These are phyloP conservation scores for Psophia crepitans DNA, from an alignment of 2,113 vertebrate species.

Conservation along the genomic window DNA sequence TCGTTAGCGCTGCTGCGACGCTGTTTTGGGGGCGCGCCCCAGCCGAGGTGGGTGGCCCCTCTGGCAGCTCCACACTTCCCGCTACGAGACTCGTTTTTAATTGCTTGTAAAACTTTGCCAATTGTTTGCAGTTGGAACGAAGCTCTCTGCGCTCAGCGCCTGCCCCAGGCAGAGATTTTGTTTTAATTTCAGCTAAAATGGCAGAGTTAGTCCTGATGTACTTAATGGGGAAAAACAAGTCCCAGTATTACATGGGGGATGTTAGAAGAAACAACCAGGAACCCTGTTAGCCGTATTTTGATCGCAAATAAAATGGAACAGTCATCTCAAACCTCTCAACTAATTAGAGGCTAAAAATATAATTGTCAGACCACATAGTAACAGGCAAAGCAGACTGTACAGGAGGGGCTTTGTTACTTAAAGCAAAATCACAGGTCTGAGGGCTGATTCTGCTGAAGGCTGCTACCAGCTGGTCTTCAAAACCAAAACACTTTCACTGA, in stretches of 20 bases:
- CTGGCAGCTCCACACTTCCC: not conserved
- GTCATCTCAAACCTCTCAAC: not conserved
- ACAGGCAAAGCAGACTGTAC: not conserved
- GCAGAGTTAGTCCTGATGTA: not conserved
- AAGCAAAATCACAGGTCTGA: not conserved
- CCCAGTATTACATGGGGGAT: not conserved
- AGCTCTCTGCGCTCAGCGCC: not conserved
- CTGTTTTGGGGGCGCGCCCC: rapidly evolving
- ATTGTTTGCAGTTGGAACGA: not conserved
- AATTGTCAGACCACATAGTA: not conserved
- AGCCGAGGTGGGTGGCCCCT: not conserved
- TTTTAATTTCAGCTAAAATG: not conserved
- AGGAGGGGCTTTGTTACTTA: not conserved
- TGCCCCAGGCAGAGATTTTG: not conserved
- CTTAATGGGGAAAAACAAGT: not conserved
- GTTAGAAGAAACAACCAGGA: not conserved
- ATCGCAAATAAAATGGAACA: not conserved
- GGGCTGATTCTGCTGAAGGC: not conserved
- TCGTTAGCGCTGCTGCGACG: rapidly evolving
- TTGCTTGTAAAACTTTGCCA: not conserved
- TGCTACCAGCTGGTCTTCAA: not conserved
- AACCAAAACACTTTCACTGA: not conserved
- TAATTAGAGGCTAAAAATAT: slow-evolving; percentile 28
- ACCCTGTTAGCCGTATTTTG: not conserved
- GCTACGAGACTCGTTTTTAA: not conserved